Evolutionary conservation across 2,888 invertebrate genomes (phyloP), one percentile per base, ranked within the genome.

Genomic region (Cheilosia soror): DNA sequence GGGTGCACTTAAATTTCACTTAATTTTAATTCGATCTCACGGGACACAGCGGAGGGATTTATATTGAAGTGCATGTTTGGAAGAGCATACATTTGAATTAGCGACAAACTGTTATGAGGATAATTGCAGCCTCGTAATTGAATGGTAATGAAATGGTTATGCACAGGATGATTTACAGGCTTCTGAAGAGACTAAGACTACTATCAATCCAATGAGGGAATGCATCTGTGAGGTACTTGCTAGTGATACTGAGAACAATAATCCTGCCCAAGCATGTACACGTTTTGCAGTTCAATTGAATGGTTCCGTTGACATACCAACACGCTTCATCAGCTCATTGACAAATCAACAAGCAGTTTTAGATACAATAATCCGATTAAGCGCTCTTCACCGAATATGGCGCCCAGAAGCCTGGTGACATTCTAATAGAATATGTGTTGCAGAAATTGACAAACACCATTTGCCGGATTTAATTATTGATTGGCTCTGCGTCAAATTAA

Each of bases 11-110:
- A 68, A 58, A 75, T 63, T 75, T 49, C 42, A 63, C 57, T 81
- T 80, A 63, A 75, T 75, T 81, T 73, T 75, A 80, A 69, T 81
- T 81, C 62, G 49, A 62, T 47, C 58, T 44, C 25, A 58, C 7
- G 25, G 13, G 29, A 31, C 1, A 9, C 15, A 20, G 47, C 2
- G 9, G 37, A n/a, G 25, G 25, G 11, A 25, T 25, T 11, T 27
- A 11, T 25, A 5, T 51, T 25, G 2, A 20, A 49, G 7, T 20
- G 20, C 11, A 13, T 11, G 5, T 13, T 9, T 27, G 3, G 51
- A 15, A 51, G 29, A 7, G 51, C 11, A 4, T 51, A 27, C 20
- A 5, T 11, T 51, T 25, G 13, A 27, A 9, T 47, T 15, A 6
- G 27, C 37, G 27, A 11, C 11, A 51, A 47, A 20, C 15, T 44